A percentile compares a stretch with the other conserved stretches of the same genome.
Evolutionary conservation across 2,113 vertebrate species (phyloP).

Genomic region (Ochotona curzoniae): DNA sequence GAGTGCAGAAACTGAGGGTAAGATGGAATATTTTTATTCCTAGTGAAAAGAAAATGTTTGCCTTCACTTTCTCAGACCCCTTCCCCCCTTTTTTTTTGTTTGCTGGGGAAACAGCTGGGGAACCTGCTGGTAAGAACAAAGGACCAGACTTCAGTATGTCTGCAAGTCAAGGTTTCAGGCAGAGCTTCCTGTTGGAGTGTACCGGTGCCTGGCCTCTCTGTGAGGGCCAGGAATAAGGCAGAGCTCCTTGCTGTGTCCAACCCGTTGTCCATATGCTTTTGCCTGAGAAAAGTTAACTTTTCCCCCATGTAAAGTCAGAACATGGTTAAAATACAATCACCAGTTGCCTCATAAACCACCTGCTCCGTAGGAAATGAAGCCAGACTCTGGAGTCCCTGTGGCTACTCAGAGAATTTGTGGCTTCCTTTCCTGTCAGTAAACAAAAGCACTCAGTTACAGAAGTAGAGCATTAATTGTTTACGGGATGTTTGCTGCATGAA

Average conservation of each 20-base stretch:
- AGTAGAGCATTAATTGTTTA: constrained; percentile 81
- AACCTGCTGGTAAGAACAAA: not conserved
- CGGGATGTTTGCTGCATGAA: constrained; percentile 86
- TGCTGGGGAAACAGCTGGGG: not conserved
- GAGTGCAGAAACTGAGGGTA: not conserved
- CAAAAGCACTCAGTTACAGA: constrained; percentile 77
- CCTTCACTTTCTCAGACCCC: not conserved
- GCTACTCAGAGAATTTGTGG: constrained; percentile 71
- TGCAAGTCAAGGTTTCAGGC: not conserved
- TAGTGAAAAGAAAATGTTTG: constrained; percentile 13
- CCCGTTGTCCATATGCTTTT: not conserved
- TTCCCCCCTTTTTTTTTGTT: not conserved
- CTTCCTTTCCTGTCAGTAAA: constrained; percentile 85
- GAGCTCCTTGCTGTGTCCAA: no score
- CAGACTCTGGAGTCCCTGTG: constrained; percentile 71
- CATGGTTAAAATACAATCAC: constrained; percentile 56
- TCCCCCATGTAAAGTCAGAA: constrained; percentile 12
- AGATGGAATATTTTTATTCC: not conserved
- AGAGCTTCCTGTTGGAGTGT: not conserved
- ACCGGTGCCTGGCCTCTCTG: not conserved
- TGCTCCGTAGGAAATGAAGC: constrained; percentile 79
- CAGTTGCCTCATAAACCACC: constrained; percentile 70
- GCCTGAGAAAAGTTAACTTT: not conserved
- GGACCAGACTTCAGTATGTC: not conserved
- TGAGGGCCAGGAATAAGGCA: fast-evolving